These are phyloP conservation scores for Fregata magnificens DNA, from an alignment of 2,113 vertebrate genomes.

Conservation along the genomic window DNA sequence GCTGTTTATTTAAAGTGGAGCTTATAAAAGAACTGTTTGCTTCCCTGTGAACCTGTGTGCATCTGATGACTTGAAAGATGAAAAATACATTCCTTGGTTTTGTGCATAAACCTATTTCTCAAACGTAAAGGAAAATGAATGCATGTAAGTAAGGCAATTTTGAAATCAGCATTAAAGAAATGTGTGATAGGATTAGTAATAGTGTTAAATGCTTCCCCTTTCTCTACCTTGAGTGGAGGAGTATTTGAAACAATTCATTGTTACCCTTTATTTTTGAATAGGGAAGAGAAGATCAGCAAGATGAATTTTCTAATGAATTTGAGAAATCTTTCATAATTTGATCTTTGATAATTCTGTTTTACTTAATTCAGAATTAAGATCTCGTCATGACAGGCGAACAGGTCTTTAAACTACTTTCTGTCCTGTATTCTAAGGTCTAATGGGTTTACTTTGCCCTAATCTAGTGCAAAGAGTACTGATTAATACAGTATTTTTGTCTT, in stretches of 20 bases:
- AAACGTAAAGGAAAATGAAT: background rate
- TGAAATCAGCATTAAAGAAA: background rate
- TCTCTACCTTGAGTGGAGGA: background rate
- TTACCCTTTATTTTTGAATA: background rate
- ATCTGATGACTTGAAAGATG: background rate
- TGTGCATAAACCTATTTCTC: background rate
- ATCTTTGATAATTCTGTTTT: background rate
- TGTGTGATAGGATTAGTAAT: background rate
- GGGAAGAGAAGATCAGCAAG: background rate
- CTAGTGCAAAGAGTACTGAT: conserved; percentile 47
- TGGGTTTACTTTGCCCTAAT: conserved; percentile 2
- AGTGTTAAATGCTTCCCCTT: background rate
- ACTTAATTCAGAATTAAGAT: background rate
- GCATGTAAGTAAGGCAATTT: background rate
- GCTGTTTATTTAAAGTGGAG: background rate
- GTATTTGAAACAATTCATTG: background rate
- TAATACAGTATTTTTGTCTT: conserved; percentile 53
- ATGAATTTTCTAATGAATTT: background rate
- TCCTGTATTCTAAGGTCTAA: background rate
- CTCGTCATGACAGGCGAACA: background rate
- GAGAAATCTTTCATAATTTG: background rate
- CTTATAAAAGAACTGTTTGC: background rate
- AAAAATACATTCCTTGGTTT: background rate
- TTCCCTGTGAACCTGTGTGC: background rate
- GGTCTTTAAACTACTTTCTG: background rate